Base-by-base conservation (phyloP, 23 tunicate species). In the Ascidia mentula region DNA sequence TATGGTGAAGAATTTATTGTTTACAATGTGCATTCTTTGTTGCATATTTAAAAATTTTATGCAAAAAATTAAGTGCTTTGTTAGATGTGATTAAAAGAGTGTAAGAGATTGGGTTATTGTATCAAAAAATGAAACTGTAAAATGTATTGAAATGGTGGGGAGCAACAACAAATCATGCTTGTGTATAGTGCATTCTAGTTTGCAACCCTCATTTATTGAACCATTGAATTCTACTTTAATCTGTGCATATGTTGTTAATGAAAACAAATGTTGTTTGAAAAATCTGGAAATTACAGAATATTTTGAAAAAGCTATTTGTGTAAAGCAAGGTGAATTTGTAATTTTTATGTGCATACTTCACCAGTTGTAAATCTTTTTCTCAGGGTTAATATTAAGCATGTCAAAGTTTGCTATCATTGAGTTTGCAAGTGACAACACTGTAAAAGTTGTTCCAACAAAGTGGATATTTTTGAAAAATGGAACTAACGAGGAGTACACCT, bases 41-140 rank as follows among this genome's bases (percentile, higher is more conserved):
- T 53, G 65, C 65, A 53, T 53, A 53, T 53, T 53, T 53, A 28
- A 53, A 53, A 53, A 53, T 53, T 53, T 3, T 53, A 53, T 53
- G 65, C 65, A 53, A 26, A 53, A 53, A 53, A 53, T 53, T 53
- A 53, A 5, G 13, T 28, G 65, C 65, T 53, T 53, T 53, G 7
- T 6, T 53, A 6, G 65, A 53, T 5, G 65, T 53, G 65, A 53
- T 53, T 20, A 53, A 53, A 9, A 26, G 65, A 53, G 65, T 53
- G 65, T 28, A 53, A 53, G 65, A 53, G 65, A 53, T 53, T 9
- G 65, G 65, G 7, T 53, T 53, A 9, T 53, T 53, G 65, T 53
- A 53, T 53, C 28, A 20, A 53, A 53, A 53, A 53, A 9, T 53
- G 65, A 53, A 53, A 53, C 65, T 6, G 65, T 53, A 9, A 53